phyloP scores from a whole-genome alignment of 1,140 invertebrate species.

The Drosophila sulfurigaster region DNA sequence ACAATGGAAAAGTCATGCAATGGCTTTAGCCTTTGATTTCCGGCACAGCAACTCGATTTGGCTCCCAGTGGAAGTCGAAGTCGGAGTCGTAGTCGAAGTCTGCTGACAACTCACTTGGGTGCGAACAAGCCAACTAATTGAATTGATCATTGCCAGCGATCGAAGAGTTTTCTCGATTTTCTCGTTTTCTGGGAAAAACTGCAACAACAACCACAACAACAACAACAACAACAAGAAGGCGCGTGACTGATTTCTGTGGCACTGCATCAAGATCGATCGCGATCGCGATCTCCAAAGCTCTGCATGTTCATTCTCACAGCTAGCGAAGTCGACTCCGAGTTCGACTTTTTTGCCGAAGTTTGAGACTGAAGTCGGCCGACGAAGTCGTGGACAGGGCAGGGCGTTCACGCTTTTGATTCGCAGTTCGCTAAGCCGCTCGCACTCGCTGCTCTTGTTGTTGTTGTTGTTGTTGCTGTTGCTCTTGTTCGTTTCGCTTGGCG shows the following conservation, averaged over 20 bases:
- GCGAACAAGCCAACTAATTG: conserved; percentile 26
- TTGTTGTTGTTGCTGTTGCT: conserved; percentile 24
- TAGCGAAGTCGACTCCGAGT: neutral
- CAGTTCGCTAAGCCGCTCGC: conserved; percentile 5
- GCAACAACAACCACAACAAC: neutral
- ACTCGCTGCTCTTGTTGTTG: neutral
- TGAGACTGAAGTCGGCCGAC: conserved; percentile 2
- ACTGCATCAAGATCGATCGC: conserved; percentile 38
- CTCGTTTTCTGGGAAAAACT: conserved; percentile 17
- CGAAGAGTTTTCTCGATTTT: conserved; percentile 20
- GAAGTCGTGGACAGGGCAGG: conserved; percentile 49
- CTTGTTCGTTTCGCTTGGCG: conserved; percentile 15
- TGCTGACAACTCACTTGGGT: conserved; percentile 26
- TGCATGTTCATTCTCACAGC: conserved; percentile 53
- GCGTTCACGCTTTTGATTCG: conserved; percentile 62
- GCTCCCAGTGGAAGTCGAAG: neutral
- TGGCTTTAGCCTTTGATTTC: conserved; percentile 34
- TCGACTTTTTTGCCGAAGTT: conserved; percentile 36
- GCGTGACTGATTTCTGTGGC: conserved; percentile 64
- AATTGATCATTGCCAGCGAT: conserved; percentile 17
- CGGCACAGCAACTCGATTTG: conserved; percentile 22
- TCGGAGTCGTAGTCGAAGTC: neutral
- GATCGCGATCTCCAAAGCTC: conserved; percentile 45
- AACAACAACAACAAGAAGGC: conserved; percentile 11
- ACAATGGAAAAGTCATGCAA: conserved; percentile 38